Percentiles rank a stretch among this genome's conserved stretches.
phyloP scores from a whole-genome alignment of 1,140 invertebrate species.

The Metaphire vulgaris region DNA sequence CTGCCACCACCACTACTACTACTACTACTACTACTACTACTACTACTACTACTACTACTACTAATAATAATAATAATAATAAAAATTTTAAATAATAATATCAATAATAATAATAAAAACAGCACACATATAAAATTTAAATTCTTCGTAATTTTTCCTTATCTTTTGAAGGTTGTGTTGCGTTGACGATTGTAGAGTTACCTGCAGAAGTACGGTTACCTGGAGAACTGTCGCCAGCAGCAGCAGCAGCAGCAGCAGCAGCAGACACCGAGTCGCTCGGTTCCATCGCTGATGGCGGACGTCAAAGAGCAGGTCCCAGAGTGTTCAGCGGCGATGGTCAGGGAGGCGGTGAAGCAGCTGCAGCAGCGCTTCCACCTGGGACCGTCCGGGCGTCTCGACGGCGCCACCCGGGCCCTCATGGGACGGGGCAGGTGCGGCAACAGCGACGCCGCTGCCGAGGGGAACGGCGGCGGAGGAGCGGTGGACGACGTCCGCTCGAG shows the following conservation, averaged over 20 bases:
- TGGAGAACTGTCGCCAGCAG: slow-evolving; percentile 15
- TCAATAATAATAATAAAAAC: neutral
- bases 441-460: slow-evolving; percentile 36
- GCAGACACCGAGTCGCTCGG: neutral
- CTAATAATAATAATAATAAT: too few species aligned
- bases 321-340: neutral
- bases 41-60: too few species aligned
- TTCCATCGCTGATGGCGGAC: neutral
- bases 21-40: slow-evolving; percentile 10
- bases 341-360: slow-evolving; percentile 5
- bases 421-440: slow-evolving; percentile 51
- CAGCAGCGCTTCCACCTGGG: slow-evolving; percentile 49
- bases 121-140: neutral
- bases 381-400: slow-evolving; percentile 46
- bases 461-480: neutral
- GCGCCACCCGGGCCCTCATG: slow-evolving; percentile 45
- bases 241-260: slow-evolving; percentile 3
- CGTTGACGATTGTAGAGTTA: slow-evolving; percentile 16
- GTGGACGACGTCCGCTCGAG: neutral
- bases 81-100: neutral
- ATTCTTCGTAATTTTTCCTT: neutral
- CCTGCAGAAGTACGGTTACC: slow-evolving; percentile 25
- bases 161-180: neutral
- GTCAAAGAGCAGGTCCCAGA: neutral
- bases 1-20: too few species aligned